Base-by-base conservation (phyloP, 2,113 vertebrate genomes). In the Sialia sialis region DNA sequence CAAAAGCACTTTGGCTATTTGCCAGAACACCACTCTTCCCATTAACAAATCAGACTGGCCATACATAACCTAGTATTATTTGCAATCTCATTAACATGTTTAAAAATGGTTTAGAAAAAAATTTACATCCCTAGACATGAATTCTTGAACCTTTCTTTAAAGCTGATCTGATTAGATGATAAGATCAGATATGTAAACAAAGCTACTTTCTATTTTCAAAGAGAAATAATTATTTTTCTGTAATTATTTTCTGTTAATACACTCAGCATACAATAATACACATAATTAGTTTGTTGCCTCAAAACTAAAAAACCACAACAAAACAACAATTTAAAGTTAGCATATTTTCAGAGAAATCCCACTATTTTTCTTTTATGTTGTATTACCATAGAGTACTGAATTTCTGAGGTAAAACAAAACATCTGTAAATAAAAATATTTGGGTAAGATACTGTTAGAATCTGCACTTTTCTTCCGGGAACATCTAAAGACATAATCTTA, bases 1-100 rank as follows among this genome's bases (percentile, higher is more conserved):
- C 72, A 80, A 89, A 95, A 75, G 82, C 82, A 77, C 75, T 84
- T 48, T 87, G 90, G 94, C 63, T 90, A 39, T 48, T 62, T 85
- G 83, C 87, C 94, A 94, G 48, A 80, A 64, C 17, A 91, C 73
- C 49, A 62, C 73, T 89, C 48, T 56, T 74, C 51, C 43, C 16
- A 67, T 75, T 77, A 91, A 73, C 66, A 83, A 82, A 92, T 77
- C 48, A 56, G 26, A 91, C n/a, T 29, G 58, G 19, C 41, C 25
- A 73, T 66, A 87, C 1, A 67, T 77, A 86, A 88, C 12, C n/a
- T 55, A 72, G 7, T 29, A 70, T 66, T 59, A 69, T 67, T 89
- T 93, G 64, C 39, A 88, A 88, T 72, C 21, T 81, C 81, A 85
- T 95, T 74, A 87, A 60, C 15, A 68, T 56, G 38, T 26, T 93